A percentile compares a stretch with the other conserved stretches of the same genome.
Evolutionary conservation across 2,888 invertebrate species (phyloP).

Genomic region (Operophtera brumata): DNA sequence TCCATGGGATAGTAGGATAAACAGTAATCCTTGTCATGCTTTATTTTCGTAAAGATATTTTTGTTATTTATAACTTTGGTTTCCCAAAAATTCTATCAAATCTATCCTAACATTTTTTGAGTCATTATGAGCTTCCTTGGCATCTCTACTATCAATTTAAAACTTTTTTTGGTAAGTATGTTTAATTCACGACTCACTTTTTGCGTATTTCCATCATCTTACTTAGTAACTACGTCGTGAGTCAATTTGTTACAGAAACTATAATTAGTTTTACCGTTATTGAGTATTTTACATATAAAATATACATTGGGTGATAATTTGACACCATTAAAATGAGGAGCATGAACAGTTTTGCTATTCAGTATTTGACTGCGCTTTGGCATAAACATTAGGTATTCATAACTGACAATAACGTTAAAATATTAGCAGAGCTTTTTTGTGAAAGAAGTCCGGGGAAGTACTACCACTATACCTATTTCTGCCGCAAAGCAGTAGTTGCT

Average conservation of each 20-base stretch:
- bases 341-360: background rate
- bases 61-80: background rate
- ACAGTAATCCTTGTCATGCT: no score
- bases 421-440: no score
- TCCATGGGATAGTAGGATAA: no score
- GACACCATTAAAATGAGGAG: background rate
- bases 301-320: background rate
- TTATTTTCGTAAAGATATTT: background rate
- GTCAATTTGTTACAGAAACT: slow-evolving; percentile 69
- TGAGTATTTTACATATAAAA: background rate
- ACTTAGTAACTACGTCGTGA: slow-evolving; percentile 65
- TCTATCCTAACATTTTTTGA: background rate
- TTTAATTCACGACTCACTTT: slow-evolving; percentile 43
- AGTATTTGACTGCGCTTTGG: no score
- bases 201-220: slow-evolving; percentile 58
- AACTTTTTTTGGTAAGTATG: background rate
- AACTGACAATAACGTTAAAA: no score
- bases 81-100: no score
- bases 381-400: no score
- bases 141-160: background rate
- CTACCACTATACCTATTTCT: no score
- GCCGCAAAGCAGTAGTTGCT: no score
- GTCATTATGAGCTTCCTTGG: background rate
- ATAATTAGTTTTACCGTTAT: slow-evolving; percentile 55
- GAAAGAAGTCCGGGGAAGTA: no score